Evolutionary conservation across 2,113 vertebrate species (phyloP), one percentile per base, ranked within the genome.

Genomic region (Cichladusa arquata): DNA sequence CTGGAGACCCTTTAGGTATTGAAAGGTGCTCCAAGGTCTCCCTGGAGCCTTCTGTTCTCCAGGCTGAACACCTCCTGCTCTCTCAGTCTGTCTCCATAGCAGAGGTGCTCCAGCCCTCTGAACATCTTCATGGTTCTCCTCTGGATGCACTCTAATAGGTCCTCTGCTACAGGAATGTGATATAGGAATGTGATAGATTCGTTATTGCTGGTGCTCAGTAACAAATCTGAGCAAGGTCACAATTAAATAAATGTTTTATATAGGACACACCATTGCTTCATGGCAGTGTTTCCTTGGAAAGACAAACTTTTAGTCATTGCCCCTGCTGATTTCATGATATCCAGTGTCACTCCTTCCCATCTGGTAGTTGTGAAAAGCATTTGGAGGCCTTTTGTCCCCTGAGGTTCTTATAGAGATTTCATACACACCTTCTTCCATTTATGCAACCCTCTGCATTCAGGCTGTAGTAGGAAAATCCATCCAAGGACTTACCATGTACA

Each of bases 221-320:
- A 70, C 23, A 2, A 26, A 17, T 2, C 36, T 22, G 11, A 71
- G 44, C 33, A 69, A 69, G 11, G 33, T 36, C 14, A 23, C 2
- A 0, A 17, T 13, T 14, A 61, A 65, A 22, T 36, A 19, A 0
- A 0, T 8, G 17, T 19, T 88, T 42, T 16, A 8, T 7, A 12
- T 14, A 7, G 22, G 22, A 29, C 33, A 25, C 5, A 20, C 10
- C 24, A 26, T 9, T 31, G 19, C 18, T 58, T 5, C 4, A 8
- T 40, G n/a, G 7, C 42, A 44, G 7, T 2, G 25, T 29, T 65
- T 11, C n/a, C 33, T n/a, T 22, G 5, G 29, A 50, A 74, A 76
- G 17, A 13, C 17, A 28, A 12, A 25, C 8, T 48, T 36, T 36
- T 36, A 36, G 36, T 36, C 50, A 19, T 6, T 4, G 3, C 5